Evolutionary conservation across 2,888 invertebrate genomes (phyloP), one percentile per base, ranked within the genome.

Genomic region (Stenodema calcarata): DNA sequence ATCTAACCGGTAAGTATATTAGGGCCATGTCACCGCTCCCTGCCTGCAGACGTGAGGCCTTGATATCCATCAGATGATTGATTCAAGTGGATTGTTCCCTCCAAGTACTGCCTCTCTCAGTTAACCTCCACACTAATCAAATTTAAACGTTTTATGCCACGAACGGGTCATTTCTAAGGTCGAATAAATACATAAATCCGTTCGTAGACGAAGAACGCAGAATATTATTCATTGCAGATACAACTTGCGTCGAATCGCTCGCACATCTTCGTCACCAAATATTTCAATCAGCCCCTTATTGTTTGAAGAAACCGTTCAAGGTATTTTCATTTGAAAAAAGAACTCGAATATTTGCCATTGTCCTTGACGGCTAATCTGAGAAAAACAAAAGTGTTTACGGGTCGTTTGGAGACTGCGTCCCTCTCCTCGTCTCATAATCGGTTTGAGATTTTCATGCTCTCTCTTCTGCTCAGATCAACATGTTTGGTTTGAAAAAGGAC

Each of bases 341-440:
- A 44, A 44, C 44, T 44, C n/a, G 78, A 78, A 78, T 78, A 78
- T 78, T 78, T 78, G 78, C 41, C 78, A 78, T 78, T 78, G 78
- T 18, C 78, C 78, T 78, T 78, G 78, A 23, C 42, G 78, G 23
- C 78, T 78, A 78, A 78, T 78, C 42, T 78, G 42, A 78, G 78
- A 78, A 78, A 78, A 78, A 78, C 78, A 78, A 78, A 62, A 78
- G 78, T 78, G 78, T 78, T 78, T 78, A 78, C 78, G 14, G 78
- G 78, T 78, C 78, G 78, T 78, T 78, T 78, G 44, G 78, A 44
- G 78, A 78, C 44, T 42, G 78, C 14, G 75, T 78, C 27, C 78
- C 18, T 78, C 41, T 23, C 78, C 27, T 44, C 35, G 75, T 16
- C 75, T 23, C 27, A 12, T 78, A 78, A 78, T 78, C n/a, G 78